Evolutionary conservation across 2,888 invertebrate genomes (phyloP).

Genomic region (Morpho helenor): DNA sequence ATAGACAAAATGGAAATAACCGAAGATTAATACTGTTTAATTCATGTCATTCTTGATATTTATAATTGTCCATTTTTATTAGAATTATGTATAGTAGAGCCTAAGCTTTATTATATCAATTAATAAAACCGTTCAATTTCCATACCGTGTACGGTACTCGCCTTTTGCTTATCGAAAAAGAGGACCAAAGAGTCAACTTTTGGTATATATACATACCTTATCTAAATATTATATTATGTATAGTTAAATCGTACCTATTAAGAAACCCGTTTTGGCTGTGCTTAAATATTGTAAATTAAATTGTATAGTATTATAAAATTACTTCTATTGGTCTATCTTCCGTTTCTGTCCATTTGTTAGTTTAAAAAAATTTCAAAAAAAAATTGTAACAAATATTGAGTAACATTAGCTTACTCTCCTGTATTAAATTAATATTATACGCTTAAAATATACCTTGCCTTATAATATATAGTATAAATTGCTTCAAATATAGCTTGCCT

Average conservation of each 20-base stretch:
- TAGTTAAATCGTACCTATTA: conserved; percentile 48
- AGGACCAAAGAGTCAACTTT: conserved; percentile 74
- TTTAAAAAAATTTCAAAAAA: background rate
- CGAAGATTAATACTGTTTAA: no score
- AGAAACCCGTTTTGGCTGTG: conserved; percentile 69
- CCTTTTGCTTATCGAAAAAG: conserved; percentile 69
- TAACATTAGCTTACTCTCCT: no score
- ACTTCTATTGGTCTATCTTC: background rate
- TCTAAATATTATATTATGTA: conserved; percentile 43
- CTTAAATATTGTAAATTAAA: conserved; percentile 52
- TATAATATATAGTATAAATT: no score
- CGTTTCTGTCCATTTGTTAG: background rate
- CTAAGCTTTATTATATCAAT: conserved; percentile 22
- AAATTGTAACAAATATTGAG: background rate
- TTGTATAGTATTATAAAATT: conserved; percentile 20
- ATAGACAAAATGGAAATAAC: no score
- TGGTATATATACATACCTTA: conserved; percentile 55
- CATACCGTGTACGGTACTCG: conserved; percentile 30
- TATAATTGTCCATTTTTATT: conserved; percentile 25
- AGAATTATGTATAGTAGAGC: conserved; percentile 12
- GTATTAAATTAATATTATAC: no score
- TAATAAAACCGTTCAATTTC: conserved; percentile 16
- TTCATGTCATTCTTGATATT: background rate
- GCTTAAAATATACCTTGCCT: no score
- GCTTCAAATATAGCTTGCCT: no score